Percentiles rank a stretch among this genome's conserved stretches.
These are phyloP conservation scores for Encarsia formosa DNA, from an alignment of 2,888 invertebrate species.

Conservation along the genomic window DNA sequence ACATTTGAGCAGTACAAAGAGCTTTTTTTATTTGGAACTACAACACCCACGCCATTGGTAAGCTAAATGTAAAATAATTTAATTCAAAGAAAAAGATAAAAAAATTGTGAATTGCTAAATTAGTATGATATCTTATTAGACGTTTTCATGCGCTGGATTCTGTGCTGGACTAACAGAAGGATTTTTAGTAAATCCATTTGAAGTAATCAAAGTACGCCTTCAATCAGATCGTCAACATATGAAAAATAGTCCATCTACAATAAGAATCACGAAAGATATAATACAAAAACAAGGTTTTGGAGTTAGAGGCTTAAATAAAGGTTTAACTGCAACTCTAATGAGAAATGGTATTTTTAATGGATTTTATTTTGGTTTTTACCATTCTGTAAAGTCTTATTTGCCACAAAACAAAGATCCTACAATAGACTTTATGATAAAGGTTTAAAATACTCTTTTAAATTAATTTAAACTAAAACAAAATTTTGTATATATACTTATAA, in stretches of 20 bases:
- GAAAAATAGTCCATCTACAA: conserved; percentile 69
- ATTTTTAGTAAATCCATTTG: conserved; percentile 88
- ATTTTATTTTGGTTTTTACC: conserved; percentile 93
- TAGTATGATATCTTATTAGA: conserved; percentile 53
- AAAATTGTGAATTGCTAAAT: background rate
- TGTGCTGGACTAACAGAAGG: conserved; percentile 90
- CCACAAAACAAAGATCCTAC: conserved; percentile 67
- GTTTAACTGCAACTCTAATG: conserved; percentile 81
- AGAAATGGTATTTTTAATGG: conserved; percentile 90
- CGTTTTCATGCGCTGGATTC: conserved; percentile 82
- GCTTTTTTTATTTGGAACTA: conserved; percentile 75
- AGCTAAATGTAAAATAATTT: conserved; percentile 37
- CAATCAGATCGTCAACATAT: conserved; percentile 69
- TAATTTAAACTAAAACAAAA: background rate
- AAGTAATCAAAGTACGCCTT: conserved; percentile 90
- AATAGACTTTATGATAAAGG: conserved; percentile 69
- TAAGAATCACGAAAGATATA: conserved; percentile 76
- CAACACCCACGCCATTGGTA: conserved; percentile 73
- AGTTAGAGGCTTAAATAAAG: conserved; percentile 76
- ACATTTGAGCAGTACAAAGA: conserved; percentile 91
- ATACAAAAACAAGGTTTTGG: conserved; percentile 74
- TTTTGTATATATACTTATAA: background rate
- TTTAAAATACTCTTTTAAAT: conserved; percentile 12
- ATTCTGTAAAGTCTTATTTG: conserved; percentile 75
- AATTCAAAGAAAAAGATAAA: background rate